A percentile compares a stretch with the other conserved stretches of the same genome.
These are phyloP conservation scores for human (Homo sapiens) DNA, from an alignment of 2,113 vertebrate genomes.

Conservation along the genomic window DNA sequence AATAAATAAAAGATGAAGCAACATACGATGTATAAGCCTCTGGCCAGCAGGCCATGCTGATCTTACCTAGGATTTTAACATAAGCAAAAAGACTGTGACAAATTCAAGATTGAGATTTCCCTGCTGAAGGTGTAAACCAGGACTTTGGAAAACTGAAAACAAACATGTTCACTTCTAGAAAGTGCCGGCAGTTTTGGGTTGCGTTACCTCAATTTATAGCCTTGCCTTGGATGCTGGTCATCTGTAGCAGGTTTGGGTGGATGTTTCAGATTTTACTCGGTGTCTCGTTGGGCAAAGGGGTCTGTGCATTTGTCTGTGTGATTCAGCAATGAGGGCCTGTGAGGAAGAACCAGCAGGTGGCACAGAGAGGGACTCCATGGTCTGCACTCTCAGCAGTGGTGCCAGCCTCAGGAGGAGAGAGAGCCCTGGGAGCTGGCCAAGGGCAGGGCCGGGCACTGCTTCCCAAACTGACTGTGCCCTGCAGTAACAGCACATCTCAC, in stretches of 20 bases:
- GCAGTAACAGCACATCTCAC: neutral
- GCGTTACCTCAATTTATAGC: neutral
- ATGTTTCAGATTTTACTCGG: neutral
- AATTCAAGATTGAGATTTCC: neutral
- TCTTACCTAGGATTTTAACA: neutral
- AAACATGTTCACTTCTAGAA: neutral
- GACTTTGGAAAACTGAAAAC: neutral
- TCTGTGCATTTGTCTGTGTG: neutral
- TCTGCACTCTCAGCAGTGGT: neutral
- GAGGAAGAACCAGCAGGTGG: neutral
- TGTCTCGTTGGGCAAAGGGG: neutral
- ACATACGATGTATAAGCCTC: no score
- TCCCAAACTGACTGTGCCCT: neutral
- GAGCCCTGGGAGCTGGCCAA: neutral
- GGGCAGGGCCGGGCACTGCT: neutral
- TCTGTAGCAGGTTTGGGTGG: neutral
- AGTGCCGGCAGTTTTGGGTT: rapidly evolving
- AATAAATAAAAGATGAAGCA: neutral
- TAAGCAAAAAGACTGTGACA: neutral
- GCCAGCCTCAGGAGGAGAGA: neutral
- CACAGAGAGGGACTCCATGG: neutral
- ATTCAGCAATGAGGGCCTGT: neutral
- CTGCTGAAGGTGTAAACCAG: neutral
- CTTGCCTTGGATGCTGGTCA: neutral
- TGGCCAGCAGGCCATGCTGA: neutral